These are phyloP conservation scores for Leptinotarsa undecemlineata DNA, from an alignment of 1,140 invertebrate genomes.

Conservation along the genomic window DNA sequence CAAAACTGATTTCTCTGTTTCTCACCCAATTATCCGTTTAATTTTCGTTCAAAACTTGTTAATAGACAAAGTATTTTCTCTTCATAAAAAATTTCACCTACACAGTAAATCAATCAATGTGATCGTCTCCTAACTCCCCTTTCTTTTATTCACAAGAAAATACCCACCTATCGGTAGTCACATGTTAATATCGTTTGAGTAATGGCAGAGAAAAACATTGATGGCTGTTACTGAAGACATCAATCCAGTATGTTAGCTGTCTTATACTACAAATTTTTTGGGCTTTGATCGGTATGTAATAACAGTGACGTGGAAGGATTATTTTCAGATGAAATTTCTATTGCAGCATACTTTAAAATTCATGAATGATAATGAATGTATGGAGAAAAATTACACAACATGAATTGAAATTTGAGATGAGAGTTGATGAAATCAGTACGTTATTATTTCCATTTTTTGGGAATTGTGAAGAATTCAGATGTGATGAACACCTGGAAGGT, in stretches of 20 bases:
- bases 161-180: neutral
- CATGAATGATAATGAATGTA: no score
- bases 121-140: neutral
- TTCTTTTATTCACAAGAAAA: conserved; percentile 12
- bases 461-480: no score
- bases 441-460: no score
- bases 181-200: conserved; percentile 12
- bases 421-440: no score
- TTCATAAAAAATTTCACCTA: neutral
- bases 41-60: no score
- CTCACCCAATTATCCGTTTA: no score
- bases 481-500: no score
- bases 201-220: conserved; percentile 13
- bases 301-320: neutral
- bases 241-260: conserved; percentile 15
- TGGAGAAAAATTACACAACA: no score
- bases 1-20: no score
- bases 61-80: neutral
- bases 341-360: no score
- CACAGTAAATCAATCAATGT: conserved; percentile 15
- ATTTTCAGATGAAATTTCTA: no score
- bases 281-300: neutral
- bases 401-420: no score
- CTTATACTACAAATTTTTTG: neutral
- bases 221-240: conserved; percentile 16